Percentiles rank a stretch among this genome's conserved stretches.
These are phyloP conservation scores for Diphyllodes magnificus DNA, from an alignment of 2,113 vertebrate genomes.

Conservation along the genomic window DNA sequence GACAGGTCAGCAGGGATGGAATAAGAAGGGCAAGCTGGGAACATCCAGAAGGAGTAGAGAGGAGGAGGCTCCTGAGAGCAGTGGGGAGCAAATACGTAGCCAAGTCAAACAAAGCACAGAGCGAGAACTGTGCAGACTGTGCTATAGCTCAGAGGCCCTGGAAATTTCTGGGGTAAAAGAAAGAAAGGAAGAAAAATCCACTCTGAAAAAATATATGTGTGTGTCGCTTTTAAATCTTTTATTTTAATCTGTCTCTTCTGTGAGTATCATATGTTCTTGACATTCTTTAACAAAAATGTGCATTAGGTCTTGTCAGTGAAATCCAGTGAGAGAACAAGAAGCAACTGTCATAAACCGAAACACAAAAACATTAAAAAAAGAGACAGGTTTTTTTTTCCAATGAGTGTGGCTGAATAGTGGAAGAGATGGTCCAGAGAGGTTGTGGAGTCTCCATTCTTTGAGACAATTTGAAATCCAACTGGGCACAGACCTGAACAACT, in stretches of 20 bases:
- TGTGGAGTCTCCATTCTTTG: background rate
- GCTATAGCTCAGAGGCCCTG: background rate
- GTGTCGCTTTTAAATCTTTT: background rate
- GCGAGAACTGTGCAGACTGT: background rate
- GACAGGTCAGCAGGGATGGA: background rate
- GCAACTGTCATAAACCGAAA: background rate
- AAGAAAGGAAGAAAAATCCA: background rate
- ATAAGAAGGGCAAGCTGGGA: background rate
- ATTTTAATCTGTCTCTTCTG: background rate
- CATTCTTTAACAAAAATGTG: background rate
- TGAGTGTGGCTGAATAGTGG: background rate
- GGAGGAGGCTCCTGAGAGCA: background rate
- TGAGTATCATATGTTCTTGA: background rate
- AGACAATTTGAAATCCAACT: background rate
- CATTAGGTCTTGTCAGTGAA: background rate
- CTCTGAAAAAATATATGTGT: background rate
- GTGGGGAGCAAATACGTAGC: background rate
- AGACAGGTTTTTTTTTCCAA: rapidly evolving
- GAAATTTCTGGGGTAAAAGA: background rate
- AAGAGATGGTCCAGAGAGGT: background rate
- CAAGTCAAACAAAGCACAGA: background rate
- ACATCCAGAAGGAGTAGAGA: background rate
- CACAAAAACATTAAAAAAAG: background rate
- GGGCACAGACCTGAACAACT: background rate
- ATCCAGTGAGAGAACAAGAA: background rate